Conservation (phyloP, 2,113 vertebrate genomes). For the Aptenodytes patagonicus region DNA sequence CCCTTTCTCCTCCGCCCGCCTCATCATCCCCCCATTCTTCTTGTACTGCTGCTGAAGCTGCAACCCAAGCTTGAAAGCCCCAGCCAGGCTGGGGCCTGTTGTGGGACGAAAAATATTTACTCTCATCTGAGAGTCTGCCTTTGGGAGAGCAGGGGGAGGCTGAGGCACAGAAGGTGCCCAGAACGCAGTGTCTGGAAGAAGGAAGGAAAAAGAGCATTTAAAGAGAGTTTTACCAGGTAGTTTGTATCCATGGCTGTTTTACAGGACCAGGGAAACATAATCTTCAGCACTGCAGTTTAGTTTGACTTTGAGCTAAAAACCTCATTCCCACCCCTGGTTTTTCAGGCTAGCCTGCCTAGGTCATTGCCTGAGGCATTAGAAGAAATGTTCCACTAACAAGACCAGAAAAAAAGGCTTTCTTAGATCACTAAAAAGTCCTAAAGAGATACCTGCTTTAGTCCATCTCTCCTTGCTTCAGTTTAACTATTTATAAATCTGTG, state of each 20-base stretch:
- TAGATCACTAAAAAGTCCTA: neutral
- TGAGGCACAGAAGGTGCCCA: fast-evolving
- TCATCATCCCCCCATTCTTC: fast-evolving
- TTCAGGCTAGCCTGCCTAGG: neutral
- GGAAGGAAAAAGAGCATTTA: neutral
- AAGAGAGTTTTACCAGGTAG: neutral
- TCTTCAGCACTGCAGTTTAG: neutral
- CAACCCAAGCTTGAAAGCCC: neutral
- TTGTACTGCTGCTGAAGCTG: neutral
- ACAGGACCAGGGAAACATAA: neutral
- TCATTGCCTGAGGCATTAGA: neutral
- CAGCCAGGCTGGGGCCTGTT: neutral
- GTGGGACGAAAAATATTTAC: neutral
- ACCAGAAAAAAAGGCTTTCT: neutral
- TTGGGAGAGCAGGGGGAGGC: neutral
- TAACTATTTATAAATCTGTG: neutral
- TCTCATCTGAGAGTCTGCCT: neutral
- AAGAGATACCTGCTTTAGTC: neutral
- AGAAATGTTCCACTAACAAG: neutral
- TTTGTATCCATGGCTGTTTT: neutral
- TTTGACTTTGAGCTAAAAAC: neutral
- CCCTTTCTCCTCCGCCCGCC: neutral
- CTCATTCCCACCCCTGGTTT: neutral
- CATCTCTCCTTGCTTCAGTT: neutral
- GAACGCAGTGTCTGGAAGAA: neutral